These are phyloP conservation scores for Irena cyanogastra DNA, from an alignment of 2,113 vertebrate species.

Conservation along the genomic window DNA sequence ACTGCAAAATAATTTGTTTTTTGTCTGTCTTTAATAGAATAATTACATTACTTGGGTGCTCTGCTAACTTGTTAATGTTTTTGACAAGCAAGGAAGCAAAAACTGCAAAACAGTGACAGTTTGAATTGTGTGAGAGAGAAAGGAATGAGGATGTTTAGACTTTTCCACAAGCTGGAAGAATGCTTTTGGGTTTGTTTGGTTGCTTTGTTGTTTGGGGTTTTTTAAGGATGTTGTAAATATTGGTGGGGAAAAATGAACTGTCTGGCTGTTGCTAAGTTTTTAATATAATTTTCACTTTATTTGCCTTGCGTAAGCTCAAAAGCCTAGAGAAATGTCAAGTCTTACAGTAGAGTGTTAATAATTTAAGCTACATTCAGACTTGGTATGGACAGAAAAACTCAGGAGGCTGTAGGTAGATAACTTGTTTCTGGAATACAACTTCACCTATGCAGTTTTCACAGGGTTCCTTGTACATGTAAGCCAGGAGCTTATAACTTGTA, in stretches of 20 bases:
- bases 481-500: neutral
- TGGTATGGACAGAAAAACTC: neutral
- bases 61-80: neutral
- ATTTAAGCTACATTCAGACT: neutral
- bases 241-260: neutral
- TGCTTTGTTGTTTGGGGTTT: neutral
- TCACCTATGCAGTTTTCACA: neutral
- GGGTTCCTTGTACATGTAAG: neutral
- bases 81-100: slow-evolving; percentile 20
- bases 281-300: neutral
- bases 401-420: neutral
- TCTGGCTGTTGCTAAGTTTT: neutral
- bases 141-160: neutral
- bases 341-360: neutral
- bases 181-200: neutral
- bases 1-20: neutral
- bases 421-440: neutral
- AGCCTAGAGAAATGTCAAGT: neutral
- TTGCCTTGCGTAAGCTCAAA: neutral
- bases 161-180: neutral
- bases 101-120: neutral
- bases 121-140: neutral
- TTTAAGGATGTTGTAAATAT: neutral
- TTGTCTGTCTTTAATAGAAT: neutral
- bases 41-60: neutral